These are phyloP conservation scores for Ptycholaimellus sp. DNA, from an alignment of 2,888 invertebrate genomes.

Conservation along the genomic window DNA sequence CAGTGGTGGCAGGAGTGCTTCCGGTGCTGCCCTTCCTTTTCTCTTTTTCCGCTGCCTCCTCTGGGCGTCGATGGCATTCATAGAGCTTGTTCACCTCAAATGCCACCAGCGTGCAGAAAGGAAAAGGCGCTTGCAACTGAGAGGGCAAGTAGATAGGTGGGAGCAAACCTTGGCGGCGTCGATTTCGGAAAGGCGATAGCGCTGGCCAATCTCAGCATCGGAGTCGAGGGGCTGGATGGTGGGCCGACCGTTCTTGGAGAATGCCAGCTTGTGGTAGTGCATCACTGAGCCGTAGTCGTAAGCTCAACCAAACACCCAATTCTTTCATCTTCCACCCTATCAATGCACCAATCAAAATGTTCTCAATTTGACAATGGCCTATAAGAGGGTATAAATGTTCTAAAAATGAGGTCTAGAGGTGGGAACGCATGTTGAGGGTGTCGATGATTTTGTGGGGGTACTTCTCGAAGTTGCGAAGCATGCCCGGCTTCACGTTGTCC, in stretches of 20 bases:
- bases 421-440: conserved; percentile 35
- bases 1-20: too few relatives aligned
- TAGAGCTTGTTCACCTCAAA: conserved; percentile 25
- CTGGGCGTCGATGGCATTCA: conserved; percentile 22
- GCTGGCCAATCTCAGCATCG: conserved; percentile 37
- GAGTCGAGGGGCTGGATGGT: conserved; percentile 31
- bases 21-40: too few relatives aligned
- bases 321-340: too few relatives aligned
- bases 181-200: conserved; percentile 13
- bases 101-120: too few relatives aligned
- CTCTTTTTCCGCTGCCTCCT: conserved; percentile 1
- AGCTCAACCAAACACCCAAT: too few relatives aligned
- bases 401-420: too few relatives aligned
- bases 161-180: conserved; percentile 23
- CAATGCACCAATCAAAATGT: too few relatives aligned
- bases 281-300: conserved; percentile 55
- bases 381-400: too few relatives aligned
- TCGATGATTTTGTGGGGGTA: conserved; percentile 28
- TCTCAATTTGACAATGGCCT: too few relatives aligned
- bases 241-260: conserved; percentile 31
- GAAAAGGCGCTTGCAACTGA: too few relatives aligned
- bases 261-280: conserved; percentile 42
- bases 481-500: conserved; percentile 41
- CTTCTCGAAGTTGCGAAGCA: conserved; percentile 33
- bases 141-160: too few relatives aligned